Evolutionary conservation across 2,888 invertebrate genomes (phyloP), one percentile per base, ranked within the genome.

Genomic region (Dicyrtoma fusca): DNA sequence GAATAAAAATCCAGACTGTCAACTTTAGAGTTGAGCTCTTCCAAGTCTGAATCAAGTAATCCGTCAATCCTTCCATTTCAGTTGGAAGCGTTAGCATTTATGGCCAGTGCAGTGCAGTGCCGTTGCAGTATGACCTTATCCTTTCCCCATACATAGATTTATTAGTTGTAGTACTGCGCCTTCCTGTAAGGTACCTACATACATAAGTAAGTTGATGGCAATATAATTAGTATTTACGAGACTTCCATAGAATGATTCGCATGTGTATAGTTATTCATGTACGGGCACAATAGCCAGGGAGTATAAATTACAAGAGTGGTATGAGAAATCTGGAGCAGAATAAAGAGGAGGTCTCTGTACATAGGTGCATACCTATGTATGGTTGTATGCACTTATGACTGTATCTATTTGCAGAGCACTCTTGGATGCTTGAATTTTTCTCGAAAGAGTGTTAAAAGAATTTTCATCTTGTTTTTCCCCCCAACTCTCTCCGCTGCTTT

Each of bases 361-460:
- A 10, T 19, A 55, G 1, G 8, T 53, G 53, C n/a, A n/a, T n/a
- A n/a, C n/a, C n/a, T n/a, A n/a, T n/a, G n/a, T n/a, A n/a, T n/a
- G n/a, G n/a, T n/a, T n/a, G n/a, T n/a, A n/a, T n/a, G n/a, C n/a
- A n/a, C n/a, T n/a, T n/a, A n/a, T n/a, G n/a, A n/a, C n/a, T n/a
- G n/a, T n/a, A n/a, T n/a, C n/a, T 53, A 3, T 21, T 11, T 23
- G n/a, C 23, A 25, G 14, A 49, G 57, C 21, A 57, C 25, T 25
- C 23, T 34, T 34, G 34, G 34, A 34, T 34, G 34, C 4, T 34
- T 34, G 34, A 8, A 34, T 65, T 26, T 26, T 68, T 55, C 68
- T 68, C 14, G 44, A 14, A 44, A 68, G 55, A 68, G 68, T 68
- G 68, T 68, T 68, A 68, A 68, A 68, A 68, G 45, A 68, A 68